A percentile compares a stretch with the other conserved stretches of the same genome.
Evolutionary conservation across 1,140 invertebrate genomes (phyloP).

Genomic region (Musca domestica): DNA sequence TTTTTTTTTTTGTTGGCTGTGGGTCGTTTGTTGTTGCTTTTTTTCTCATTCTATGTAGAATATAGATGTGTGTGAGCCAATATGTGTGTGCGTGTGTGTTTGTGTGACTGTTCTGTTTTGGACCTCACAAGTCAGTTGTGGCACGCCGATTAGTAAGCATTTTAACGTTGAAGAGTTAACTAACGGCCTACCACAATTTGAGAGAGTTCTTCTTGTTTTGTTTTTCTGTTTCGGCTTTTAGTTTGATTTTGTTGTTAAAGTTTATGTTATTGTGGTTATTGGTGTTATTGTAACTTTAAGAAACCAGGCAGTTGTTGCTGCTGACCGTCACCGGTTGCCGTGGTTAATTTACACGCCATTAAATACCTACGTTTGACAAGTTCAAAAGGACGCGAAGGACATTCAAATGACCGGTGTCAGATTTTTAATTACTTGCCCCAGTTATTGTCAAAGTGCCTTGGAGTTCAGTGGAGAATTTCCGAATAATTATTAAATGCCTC

Average conservation of each 20-base stretch:
- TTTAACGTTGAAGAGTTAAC: conserved; percentile 20
- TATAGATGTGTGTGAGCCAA: not conserved
- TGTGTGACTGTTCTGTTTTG: conserved; percentile 8
- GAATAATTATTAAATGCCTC: no score
- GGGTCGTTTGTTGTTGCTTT: no score
- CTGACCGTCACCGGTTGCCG: no score
- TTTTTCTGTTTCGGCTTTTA: not conserved
- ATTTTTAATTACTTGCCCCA: no score
- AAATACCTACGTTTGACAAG: no score
- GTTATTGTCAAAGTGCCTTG: no score
- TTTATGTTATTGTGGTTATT: not conserved
- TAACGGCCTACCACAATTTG: conserved; percentile 8
- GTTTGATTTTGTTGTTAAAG: not conserved
- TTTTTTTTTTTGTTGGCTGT: no score
- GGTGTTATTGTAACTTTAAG: not conserved
- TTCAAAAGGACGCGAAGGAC: no score
- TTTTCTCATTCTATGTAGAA: no score
- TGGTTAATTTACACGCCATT: no score
- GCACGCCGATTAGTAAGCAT: conserved; percentile 10
- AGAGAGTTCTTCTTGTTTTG: not conserved
- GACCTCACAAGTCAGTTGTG: conserved; percentile 15
- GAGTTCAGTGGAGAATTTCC: no score
- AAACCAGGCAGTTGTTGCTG: not conserved
- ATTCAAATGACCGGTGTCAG: no score
- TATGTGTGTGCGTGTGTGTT: not conserved